A percentile compares a stretch with the other conserved stretches of the same genome.
Evolutionary conservation across 92 coral and sea anemone species (phyloP).

Genomic region (Paramuricea clavata): DNA sequence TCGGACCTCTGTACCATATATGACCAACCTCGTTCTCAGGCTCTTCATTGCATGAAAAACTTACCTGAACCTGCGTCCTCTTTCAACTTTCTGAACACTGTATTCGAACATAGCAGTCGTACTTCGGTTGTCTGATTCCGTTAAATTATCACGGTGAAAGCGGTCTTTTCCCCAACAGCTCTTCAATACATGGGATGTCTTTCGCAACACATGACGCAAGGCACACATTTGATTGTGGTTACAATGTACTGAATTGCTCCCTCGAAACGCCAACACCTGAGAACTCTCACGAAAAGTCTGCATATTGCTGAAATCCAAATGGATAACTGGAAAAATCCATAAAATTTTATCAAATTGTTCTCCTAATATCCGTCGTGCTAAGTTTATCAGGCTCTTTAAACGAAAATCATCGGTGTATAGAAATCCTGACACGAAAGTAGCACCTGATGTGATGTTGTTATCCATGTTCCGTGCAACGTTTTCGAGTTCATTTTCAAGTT

Average conservation of each 20-base stretch:
- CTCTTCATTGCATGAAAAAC: too few species aligned
- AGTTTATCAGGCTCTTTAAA: neutral
- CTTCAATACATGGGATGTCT: neutral
- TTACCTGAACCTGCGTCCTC: neutral
- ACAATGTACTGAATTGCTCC: neutral
- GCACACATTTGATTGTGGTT: neutral
- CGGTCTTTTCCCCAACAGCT: neutral
- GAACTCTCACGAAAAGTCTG: neutral
- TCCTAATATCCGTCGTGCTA: neutral
- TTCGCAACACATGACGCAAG: neutral
- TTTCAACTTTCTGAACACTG: neutral
- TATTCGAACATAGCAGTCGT: too few species aligned
- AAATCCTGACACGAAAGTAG: neutral
- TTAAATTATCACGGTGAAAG: neutral
- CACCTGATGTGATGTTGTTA: neutral
- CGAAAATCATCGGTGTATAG: neutral
- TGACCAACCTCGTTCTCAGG: too few species aligned
- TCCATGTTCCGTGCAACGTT: neutral
- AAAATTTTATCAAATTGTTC: neutral
- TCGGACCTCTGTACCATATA: too few species aligned
- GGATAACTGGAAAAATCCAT: slow-evolving; percentile 35
- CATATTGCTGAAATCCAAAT: neutral
- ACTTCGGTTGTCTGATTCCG: neutral
- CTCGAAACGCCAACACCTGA: neutral
- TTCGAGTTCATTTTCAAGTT: neutral